These are phyloP conservation scores for Pollachius pollachius DNA, from an alignment of 2,113 vertebrate species.

Conservation along the genomic window DNA sequence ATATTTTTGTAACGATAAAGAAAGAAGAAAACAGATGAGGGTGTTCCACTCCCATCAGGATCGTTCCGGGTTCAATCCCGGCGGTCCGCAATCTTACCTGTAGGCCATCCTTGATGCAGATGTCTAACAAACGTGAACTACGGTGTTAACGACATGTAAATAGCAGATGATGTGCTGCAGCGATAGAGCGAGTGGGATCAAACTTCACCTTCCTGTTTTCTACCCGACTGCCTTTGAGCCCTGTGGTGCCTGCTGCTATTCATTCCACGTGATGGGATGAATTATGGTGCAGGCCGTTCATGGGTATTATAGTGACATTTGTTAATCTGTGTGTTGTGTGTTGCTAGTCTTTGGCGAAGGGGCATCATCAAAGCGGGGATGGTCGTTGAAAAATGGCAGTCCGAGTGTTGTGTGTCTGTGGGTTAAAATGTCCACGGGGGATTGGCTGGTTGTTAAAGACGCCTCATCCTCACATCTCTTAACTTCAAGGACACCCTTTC, in stretches of 20 bases:
- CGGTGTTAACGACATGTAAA: no score
- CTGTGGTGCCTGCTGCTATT: background rate
- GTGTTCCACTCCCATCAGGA: no score
- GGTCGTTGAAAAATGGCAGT: conserved; percentile 52
- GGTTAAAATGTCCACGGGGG: conserved; percentile 63
- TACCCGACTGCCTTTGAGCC: conserved; percentile 5
- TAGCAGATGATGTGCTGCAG: no score
- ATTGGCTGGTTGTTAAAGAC: conserved; percentile 58
- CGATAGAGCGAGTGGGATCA: background rate
- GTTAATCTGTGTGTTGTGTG: conserved; percentile 24
- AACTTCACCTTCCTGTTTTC: background rate
- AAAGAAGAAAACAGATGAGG: no score
- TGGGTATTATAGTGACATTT: conserved; percentile 37
- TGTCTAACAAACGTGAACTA: no score
- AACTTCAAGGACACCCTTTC: conserved; percentile 73
- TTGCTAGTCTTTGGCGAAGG: conserved; percentile 32
- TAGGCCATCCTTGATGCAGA: background rate
- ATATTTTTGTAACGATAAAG: no score
- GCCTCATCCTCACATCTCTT: conserved; percentile 56
- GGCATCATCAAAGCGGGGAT: conserved; percentile 51
- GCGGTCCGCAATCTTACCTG: background rate
- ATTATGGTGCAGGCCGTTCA: conserved; percentile 34
- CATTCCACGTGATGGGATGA: conserved; percentile 22
- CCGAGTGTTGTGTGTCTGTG: conserved; percentile 51
- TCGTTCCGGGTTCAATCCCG: no score